Base-by-base conservation (phyloP, 37 sponge, comb jelly and placozoan genomes). In the Diacarnus erythraeanus region DNA sequence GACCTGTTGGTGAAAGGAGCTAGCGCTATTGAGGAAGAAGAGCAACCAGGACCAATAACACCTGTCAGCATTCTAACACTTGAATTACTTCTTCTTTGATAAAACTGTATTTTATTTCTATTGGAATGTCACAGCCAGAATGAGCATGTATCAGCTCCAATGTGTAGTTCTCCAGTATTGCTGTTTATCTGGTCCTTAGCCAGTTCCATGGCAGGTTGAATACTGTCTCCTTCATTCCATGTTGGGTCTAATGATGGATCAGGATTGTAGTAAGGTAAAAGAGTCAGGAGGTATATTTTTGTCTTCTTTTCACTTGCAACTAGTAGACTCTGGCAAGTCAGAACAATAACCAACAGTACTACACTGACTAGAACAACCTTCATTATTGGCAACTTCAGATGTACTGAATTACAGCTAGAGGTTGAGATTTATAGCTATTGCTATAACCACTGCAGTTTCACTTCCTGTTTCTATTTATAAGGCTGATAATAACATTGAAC, bases 41-140 rank as follows among this genome's bases (percentile, higher is more conserved):
- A 80, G 33, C 80, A 80, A 17, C 71, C 71, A 20, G 80, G 80
- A 36, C 80, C 80, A 38, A 80, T 47, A 27, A 70, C 57, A 17
- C 80, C 80, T 10, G 38, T 63, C 1, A 76, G 2, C 21, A 2
- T 35, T 30, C 63, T 60, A 9, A 6, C 27, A 3, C 54, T 1
- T 0, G n/a, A 34, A 20, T 15, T 1, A 10, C 3, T 17, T 9
- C 69, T 68, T 33, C 69, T 6, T 42, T 27, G 2, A 60, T 41
- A 60, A 76, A 61, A 37, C 61, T 80, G 60, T 22, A 2, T 5
- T 36, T 44, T 0, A 71, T 42, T 8, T 8, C 57, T 34, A 23
- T 0, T 8, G 29, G 59, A 12, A 70, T 5, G 39, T 80, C 38
- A 30, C 80, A 80, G 30, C 80, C 80, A n/a, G 40, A 59, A 22